Evolutionary conservation across 2,113 vertebrate genomes (phyloP).

Genomic region (Rhinolophus ferrumequinum): DNA sequence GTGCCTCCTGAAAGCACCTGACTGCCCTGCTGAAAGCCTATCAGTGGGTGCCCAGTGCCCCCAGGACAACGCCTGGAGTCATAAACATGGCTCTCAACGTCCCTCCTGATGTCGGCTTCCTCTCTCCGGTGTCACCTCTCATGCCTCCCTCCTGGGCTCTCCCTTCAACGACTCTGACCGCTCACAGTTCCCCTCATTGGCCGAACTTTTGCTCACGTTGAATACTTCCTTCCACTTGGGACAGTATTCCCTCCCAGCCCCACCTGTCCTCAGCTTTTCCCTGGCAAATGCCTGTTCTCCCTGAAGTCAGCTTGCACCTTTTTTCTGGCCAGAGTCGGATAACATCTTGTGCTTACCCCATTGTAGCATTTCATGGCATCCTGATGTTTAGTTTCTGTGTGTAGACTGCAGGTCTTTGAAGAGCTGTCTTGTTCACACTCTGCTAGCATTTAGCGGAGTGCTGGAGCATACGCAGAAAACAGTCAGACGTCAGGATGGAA

Average conservation of each 20-base stretch:
- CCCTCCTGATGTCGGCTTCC: background rate
- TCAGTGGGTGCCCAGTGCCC: rapidly evolving
- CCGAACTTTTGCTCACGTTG: background rate
- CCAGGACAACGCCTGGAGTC: background rate
- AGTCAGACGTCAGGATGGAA: rapidly evolving
- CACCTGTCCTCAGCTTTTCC: background rate
- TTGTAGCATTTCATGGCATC: too few species aligned
- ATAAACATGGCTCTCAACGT: background rate
- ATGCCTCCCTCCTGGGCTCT: background rate
- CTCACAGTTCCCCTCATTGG: rapidly evolving
- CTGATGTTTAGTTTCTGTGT: background rate
- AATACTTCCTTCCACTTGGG: background rate
- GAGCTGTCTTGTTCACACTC: background rate
- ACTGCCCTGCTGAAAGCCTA: background rate
- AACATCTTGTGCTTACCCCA: background rate
- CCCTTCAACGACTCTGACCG: background rate
- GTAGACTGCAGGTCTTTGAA: too few species aligned
- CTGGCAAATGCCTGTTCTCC: background rate
- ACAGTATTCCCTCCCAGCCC: rapidly evolving
- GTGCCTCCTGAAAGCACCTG: background rate
- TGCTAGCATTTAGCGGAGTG: background rate
- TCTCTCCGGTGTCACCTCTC: background rate
- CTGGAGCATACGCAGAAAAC: background rate
- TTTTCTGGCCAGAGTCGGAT: background rate
- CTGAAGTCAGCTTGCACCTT: background rate